phyloP scores from a whole-genome alignment of 92 coral and sea anemone species.

The Epizoanthus ramosus region DNA sequence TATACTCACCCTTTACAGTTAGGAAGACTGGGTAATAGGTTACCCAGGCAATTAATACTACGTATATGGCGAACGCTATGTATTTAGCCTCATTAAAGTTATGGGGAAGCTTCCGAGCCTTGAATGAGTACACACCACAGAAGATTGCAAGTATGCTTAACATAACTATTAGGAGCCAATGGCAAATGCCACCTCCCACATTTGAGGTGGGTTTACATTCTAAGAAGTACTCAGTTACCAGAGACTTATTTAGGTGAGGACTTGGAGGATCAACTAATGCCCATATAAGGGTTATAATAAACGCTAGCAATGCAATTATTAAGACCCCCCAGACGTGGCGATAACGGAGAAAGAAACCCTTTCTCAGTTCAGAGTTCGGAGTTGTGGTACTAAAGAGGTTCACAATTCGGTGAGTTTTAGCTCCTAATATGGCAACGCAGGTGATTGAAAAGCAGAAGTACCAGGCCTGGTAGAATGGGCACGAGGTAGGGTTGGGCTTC shows the following conservation, averaged over 20 bases:
- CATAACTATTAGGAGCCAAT: slow-evolving; percentile 60
- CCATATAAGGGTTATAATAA: slow-evolving; percentile 67
- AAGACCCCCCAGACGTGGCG: slow-evolving; percentile 63
- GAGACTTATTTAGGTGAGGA: slow-evolving; percentile 63
- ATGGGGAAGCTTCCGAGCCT: slow-evolving; percentile 79
- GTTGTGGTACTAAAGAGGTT: slow-evolving; percentile 60
- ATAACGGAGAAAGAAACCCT: slow-evolving; percentile 45
- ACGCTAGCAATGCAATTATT: slow-evolving; percentile 36
- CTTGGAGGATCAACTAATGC: slow-evolving; percentile 61
- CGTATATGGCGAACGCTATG: slow-evolving; percentile 79
- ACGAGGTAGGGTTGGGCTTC: slow-evolving; percentile 57
- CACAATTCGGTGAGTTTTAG: slow-evolving; percentile 78
- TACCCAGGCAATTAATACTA: slow-evolving; percentile 70
- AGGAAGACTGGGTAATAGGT: slow-evolving; percentile 79
- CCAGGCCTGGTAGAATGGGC: slow-evolving; percentile 74
- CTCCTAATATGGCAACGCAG: slow-evolving; percentile 74
- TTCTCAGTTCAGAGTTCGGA: slow-evolving; percentile 65
- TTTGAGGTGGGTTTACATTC: slow-evolving; percentile 51
- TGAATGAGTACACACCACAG: slow-evolving; percentile 78
- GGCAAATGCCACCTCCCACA: slow-evolving; percentile 64
- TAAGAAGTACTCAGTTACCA: slow-evolving; percentile 47
- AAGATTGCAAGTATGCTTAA: slow-evolving; percentile 58
- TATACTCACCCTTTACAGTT: slow-evolving; percentile 67
- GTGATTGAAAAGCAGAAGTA: slow-evolving; percentile 72
- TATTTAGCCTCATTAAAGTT: slow-evolving; percentile 88